phyloP scores from a whole-genome alignment of 1,140 invertebrate species.

The Aplysia californica region DNA sequence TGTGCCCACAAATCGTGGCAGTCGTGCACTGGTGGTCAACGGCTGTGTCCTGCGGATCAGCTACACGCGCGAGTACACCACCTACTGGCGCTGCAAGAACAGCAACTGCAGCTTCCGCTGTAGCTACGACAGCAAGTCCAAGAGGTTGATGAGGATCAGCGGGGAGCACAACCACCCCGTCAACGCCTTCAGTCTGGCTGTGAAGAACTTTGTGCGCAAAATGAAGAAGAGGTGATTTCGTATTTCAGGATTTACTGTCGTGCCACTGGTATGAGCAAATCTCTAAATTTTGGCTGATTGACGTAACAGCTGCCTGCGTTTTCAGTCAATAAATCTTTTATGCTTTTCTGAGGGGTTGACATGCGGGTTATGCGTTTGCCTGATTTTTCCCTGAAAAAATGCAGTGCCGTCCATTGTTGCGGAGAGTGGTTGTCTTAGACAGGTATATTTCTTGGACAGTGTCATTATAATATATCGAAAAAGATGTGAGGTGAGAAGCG shows the following conservation, averaged over 20 bases:
- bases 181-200: slow-evolving; percentile 10
- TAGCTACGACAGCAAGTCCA: slow-evolving; percentile 14
- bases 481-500: too few species aligned
- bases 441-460: too few species aligned
- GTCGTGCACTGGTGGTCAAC: slow-evolving; percentile 9
- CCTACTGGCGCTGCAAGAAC: slow-evolving; percentile 19
- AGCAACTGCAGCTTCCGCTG: slow-evolving; percentile 17
- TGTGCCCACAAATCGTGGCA: slow-evolving; percentile 2
- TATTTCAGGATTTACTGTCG: not conserved
- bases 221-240: slow-evolving; percentile 16
- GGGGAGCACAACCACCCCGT: slow-evolving; percentile 17
- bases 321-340: too few species aligned
- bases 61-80: slow-evolving; percentile 12
- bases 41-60: slow-evolving; percentile 19
- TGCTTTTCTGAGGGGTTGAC: too few species aligned
- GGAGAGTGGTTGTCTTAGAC: too few species aligned
- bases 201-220: slow-evolving; percentile 8
- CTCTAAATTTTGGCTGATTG: too few species aligned
- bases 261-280: too few species aligned
- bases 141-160: slow-evolving; percentile 12
- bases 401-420: too few species aligned
- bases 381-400: too few species aligned
- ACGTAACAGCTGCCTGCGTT: too few species aligned
- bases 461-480: too few species aligned
- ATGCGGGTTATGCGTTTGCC: too few species aligned